A percentile compares a stretch with the other conserved stretches of the same genome.
These are phyloP conservation scores for Hymenochirus boettgeri DNA, from an alignment of 2,113 vertebrate genomes.

Conservation along the genomic window DNA sequence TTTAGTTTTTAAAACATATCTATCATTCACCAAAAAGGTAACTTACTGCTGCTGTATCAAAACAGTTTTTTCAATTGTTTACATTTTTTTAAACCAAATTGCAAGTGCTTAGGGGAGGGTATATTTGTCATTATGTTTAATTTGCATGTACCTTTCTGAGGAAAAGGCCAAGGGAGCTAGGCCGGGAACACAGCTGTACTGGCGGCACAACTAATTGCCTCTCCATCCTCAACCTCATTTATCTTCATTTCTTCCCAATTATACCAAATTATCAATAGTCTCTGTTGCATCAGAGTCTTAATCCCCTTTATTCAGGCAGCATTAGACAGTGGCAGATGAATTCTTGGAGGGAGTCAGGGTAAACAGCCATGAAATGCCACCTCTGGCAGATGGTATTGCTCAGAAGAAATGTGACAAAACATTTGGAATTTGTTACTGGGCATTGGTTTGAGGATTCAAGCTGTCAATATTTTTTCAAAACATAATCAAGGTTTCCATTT, in stretches of 20 bases:
- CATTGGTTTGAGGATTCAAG: constrained; percentile 70
- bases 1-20: too few relatives aligned
- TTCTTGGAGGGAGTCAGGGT: constrained; percentile 84
- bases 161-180: constrained; percentile 70
- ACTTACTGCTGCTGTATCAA: neutral
- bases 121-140: constrained; percentile 76
- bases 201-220: constrained; percentile 80
- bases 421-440: constrained; percentile 77
- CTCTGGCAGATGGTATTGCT: constrained; percentile 83
- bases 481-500: constrained; percentile 60
- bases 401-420: constrained; percentile 81
- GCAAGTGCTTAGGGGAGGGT: constrained; percentile 58
- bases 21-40: too few relatives aligned
- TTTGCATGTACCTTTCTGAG: constrained; percentile 73
- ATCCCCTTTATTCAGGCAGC: constrained; percentile 80
- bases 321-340: constrained; percentile 85
- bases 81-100: constrained; percentile 40
- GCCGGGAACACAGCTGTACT: constrained; percentile 82
- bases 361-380: constrained; percentile 87
- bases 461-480: constrained; percentile 76
- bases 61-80: constrained; percentile 46
- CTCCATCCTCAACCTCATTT: constrained; percentile 84
- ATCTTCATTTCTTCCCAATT: constrained; percentile 95
- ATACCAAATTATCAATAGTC: constrained; percentile 91
- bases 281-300: constrained; percentile 86